Percentiles rank a stretch among this genome's conserved stretches.
These are phyloP conservation scores for Acleris holmiana DNA, from an alignment of 2,888 invertebrate species.

Conservation along the genomic window DNA sequence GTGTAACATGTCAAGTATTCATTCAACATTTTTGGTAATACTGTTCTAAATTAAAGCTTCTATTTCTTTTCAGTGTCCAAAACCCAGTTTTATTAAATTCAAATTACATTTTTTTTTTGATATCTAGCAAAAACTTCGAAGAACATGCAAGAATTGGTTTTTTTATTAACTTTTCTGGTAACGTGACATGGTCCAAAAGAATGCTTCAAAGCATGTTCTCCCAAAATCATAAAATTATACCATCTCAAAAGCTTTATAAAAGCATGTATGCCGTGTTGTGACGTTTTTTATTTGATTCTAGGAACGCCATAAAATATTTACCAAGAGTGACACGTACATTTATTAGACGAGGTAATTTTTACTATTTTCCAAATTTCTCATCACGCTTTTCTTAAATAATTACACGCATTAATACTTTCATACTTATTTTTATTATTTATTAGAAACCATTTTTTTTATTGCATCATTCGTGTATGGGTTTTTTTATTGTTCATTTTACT, in stretches of 20 bases:
- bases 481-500: too few relatives aligned
- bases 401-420: conserved; percentile 21
- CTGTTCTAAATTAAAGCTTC: too few relatives aligned
- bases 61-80: too few relatives aligned
- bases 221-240: conserved; percentile 25
- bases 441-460: too few relatives aligned
- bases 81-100: too few relatives aligned
- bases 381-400: conserved; percentile 45
- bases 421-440: not conserved
- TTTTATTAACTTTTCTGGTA: not conserved
- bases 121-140: too few relatives aligned
- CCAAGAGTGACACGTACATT: conserved; percentile 95
- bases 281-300: conserved; percentile 85
- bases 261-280: conserved; percentile 73
- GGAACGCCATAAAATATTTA: conserved; percentile 82
- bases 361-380: conserved; percentile 54
- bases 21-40: too few relatives aligned
- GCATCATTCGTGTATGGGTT: too few relatives aligned
- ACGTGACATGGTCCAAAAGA: conserved; percentile 59
- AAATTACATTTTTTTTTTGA: too few relatives aligned
- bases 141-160: conserved; percentile 1
- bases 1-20: too few relatives aligned
- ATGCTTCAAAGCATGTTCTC: conserved; percentile 37
- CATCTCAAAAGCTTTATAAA: conserved; percentile 15
- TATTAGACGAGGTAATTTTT: conserved; percentile 86